phyloP scores from a whole-genome alignment of 92 coral and sea anemone species.

The Scolanthus callimorphus region DNA sequence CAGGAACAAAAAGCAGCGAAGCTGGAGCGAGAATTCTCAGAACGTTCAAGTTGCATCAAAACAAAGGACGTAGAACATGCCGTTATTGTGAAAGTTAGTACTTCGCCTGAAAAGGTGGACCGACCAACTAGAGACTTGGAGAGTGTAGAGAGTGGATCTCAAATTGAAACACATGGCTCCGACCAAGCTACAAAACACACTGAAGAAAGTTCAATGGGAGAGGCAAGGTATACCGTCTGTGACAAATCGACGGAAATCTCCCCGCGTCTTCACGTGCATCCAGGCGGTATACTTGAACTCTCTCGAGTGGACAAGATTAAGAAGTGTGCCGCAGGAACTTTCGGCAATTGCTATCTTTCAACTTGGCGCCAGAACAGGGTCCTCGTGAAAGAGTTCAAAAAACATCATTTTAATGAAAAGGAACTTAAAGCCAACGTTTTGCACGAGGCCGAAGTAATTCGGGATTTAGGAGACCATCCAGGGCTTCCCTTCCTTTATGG shows the following conservation, averaged over 20 bases:
- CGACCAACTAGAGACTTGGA: neutral
- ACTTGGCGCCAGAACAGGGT: neutral
- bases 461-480: slow-evolving; percentile 8
- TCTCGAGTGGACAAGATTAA: slow-evolving; percentile 5
- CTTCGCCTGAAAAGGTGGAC: too few relatives aligned
- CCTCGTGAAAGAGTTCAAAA: neutral
- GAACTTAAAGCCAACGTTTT: neutral
- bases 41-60: too few relatives aligned
- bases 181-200: neutral
- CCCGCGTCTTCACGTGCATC: neutral
- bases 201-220: neutral
- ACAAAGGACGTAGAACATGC: too few relatives aligned
- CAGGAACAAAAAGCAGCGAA: neutral
- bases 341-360: neutral
- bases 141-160: too few relatives aligned
- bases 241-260: neutral
- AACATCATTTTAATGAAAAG: neutral
- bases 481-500: slow-evolving; percentile 13
- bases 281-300: neutral
- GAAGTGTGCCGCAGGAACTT: slow-evolving; percentile 20
- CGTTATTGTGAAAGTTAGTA: too few relatives aligned
- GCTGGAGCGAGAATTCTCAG: neutral
- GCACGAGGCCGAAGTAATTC: slow-evolving; percentile 4
- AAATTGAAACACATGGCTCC: neutral
- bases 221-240: neutral